A percentile compares a stretch with the other conserved stretches of the same genome.
Conservation (phyloP, 2,113 vertebrate genomes). For the Ceyx cyanopectus region DNA sequence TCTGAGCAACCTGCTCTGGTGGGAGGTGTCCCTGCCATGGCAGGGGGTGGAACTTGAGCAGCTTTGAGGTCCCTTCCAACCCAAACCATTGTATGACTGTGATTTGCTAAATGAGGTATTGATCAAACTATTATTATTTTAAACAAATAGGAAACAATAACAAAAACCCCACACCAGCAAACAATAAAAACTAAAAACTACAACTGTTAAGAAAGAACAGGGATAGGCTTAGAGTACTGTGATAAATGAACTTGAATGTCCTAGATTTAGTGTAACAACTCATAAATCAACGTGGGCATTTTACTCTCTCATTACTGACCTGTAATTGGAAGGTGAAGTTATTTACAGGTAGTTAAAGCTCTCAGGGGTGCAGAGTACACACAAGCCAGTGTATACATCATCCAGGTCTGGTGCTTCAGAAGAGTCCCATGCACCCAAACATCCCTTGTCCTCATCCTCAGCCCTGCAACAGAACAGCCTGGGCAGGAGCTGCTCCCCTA, state of each 20-base stretch:
- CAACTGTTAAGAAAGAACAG: neutral
- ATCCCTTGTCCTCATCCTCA: neutral
- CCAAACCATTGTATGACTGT: neutral
- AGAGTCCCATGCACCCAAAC: neutral
- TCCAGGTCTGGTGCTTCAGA: neutral
- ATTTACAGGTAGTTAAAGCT: neutral
- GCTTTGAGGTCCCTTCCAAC: neutral
- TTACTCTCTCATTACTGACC: neutral
- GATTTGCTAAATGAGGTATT: neutral
- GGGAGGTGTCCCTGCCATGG: neutral
- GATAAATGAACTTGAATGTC: neutral
- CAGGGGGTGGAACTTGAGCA: neutral
- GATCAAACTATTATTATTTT: neutral
- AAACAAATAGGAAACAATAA: neutral
- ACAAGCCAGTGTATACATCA: neutral
- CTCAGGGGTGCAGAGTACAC: neutral
- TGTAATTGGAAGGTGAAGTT: neutral
- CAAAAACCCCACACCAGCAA: neutral
- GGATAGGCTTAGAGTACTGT: neutral
- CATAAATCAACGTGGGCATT: neutral
- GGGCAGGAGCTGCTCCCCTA: neutral
- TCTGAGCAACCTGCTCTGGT: neutral
- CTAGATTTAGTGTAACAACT: neutral
- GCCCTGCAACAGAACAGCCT: neutral
- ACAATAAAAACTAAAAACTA: neutral